phyloP scores from a whole-genome alignment of 2,888 invertebrate species.

The Anaspis maculata region DNA sequence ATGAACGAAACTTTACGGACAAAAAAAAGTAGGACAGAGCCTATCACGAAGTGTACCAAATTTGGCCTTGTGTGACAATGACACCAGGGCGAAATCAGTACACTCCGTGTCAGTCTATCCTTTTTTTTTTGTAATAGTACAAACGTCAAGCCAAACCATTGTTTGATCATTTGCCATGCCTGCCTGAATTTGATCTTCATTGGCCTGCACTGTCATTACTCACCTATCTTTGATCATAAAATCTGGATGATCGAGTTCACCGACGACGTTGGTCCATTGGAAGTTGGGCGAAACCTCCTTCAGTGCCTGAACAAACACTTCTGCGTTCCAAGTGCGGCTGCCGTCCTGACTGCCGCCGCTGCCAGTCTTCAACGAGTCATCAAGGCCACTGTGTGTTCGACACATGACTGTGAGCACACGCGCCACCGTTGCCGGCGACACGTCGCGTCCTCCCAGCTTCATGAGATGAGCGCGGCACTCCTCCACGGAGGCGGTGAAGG shows the following conservation, averaged over 20 bases:
- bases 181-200: too few relatives aligned
- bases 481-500: constrained; percentile 77
- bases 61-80: too few relatives aligned
- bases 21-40: too few relatives aligned
- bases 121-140: too few relatives aligned
- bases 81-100: too few relatives aligned
- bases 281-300: constrained; percentile 81
- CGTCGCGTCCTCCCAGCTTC: constrained; percentile 72
- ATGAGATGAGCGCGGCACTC: constrained; percentile 80
- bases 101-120: too few relatives aligned
- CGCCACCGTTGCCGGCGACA: constrained; percentile 75
- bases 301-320: constrained; percentile 85
- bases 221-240: constrained; percentile 84
- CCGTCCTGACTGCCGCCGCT: too few relatives aligned
- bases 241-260: constrained; percentile 84
- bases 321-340: constrained; percentile 83
- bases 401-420: constrained; percentile 82
- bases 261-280: constrained; percentile 88
- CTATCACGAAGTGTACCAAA: too few relatives aligned
- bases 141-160: too few relatives aligned
- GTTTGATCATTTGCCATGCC: too few relatives aligned
- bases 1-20: too few relatives aligned
- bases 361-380: constrained; percentile 45
- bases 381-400: constrained; percentile 69
- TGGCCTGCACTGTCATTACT: too few relatives aligned